Base-by-base conservation (phyloP, 2,797 vertebrate species). In the Salmo trutta region DNA sequence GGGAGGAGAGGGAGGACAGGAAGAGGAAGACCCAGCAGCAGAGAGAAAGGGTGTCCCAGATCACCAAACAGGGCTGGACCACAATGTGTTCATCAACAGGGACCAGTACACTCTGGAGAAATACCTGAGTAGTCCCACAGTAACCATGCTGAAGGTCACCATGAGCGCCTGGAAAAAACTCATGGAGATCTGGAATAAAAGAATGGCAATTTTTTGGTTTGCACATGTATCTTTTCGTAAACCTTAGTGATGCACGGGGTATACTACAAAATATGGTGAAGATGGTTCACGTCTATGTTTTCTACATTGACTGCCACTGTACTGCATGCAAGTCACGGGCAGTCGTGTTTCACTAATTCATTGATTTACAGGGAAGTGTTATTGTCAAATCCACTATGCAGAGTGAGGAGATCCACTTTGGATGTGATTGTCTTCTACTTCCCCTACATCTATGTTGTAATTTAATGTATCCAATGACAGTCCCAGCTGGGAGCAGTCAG, bases 1-100 rank as follows among this genome's bases (percentile, higher is more conserved):
- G 33, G 74, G 33, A 77, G 36, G 66, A 71, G 66, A 74, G 47
- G 71, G 52, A 76, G 71, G 19, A 66, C 8, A 79, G 65, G 53
- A 68, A 36, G 41, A 15, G 27, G 4, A 71, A 31, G 41, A 47
- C 41, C 41, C 41, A 47, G 41, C 41, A 47, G 41, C 41, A 47
- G 41, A 12, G 41, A 47, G 41, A 47, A 47, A 47, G 41, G 41
- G 8, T 47, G 41, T 12, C 41, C 41, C 41, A 8, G 8, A 1
- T 12, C 10, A 75, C 51, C 17, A 67, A 33, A 15, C 75, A 51
- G n/a, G 36, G 78, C 27, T 24, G 74, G 47, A 79, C 71, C n/a
- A 27, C 4, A 69, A 59, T 19, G 24, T 77, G 16, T n/a, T 59
- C 5, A 7, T 19, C 6, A 6, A 67, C 7, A 56, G 33, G 52